A percentile compares a stretch with the other conserved stretches of the same genome.
Evolutionary conservation across 1,140 invertebrate species (phyloP).

Genomic region (Venustaconcha ellipsiformis): DNA sequence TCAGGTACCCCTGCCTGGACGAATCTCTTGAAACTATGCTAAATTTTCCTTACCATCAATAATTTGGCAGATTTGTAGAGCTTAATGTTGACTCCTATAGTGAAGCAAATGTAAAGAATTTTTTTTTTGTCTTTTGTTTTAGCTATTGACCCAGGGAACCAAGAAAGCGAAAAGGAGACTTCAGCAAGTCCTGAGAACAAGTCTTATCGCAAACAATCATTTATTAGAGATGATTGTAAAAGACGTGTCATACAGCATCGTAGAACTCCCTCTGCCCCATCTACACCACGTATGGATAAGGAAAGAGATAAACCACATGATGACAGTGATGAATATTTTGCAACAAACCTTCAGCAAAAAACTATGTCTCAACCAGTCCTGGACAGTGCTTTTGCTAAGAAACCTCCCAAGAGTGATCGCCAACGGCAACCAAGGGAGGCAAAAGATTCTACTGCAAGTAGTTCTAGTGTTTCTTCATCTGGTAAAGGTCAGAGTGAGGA

Average conservation of each 20-base stretch:
- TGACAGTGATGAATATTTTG: conserved; percentile 3
- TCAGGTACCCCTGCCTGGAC: no score
- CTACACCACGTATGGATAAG: conserved; percentile 44
- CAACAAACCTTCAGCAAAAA: conserved; percentile 11
- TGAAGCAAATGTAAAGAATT: conserved; percentile 8
- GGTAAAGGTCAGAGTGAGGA: conserved; percentile 1
- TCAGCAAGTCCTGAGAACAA: conserved; percentile 24
- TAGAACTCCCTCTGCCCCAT: conserved; percentile 55
- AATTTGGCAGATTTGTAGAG: not conserved
- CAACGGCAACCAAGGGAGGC: conserved; percentile 6
- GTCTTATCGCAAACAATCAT: conserved; percentile 45
- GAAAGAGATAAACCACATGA: conserved; percentile 13
- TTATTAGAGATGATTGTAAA: conserved; percentile 57
- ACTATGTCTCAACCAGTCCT: conserved; percentile 33
- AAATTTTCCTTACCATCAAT: conserved; percentile 1
- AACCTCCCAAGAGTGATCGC: conserved; percentile 20
- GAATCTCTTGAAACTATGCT: no score
- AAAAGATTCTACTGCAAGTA: conserved; percentile 7
- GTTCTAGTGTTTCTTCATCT: conserved; percentile 2
- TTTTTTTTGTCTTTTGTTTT: not conserved
- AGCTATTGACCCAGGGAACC: conserved; percentile 16
- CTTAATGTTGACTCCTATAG: not conserved
- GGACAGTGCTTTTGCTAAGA: conserved; percentile 20
- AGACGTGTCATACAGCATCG: conserved; percentile 52
- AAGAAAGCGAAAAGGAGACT: conserved; percentile 2